These are phyloP conservation scores for Pinctada fucata DNA, from an alignment of 2,888 invertebrate species.

Conservation along the genomic window DNA sequence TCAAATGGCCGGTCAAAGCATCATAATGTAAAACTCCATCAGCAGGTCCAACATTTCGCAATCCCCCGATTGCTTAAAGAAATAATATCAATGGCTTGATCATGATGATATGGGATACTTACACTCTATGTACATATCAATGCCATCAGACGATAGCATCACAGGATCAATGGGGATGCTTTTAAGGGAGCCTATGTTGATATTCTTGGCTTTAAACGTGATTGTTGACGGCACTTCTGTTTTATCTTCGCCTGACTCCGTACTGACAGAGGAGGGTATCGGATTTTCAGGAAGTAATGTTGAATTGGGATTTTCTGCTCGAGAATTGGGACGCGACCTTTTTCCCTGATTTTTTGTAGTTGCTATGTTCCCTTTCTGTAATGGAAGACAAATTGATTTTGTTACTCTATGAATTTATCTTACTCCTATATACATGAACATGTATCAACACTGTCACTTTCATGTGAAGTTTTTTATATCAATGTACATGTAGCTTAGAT, in stretches of 20 bases:
- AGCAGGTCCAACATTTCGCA: too few relatives aligned
- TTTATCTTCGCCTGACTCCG: background rate
- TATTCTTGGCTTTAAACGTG: constrained; percentile 83
- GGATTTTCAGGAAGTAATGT: background rate
- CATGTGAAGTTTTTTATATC: too few relatives aligned
- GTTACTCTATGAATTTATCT: too few relatives aligned
- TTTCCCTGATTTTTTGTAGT: background rate
- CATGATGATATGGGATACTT: constrained; percentile 23
- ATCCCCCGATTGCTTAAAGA: too few relatives aligned
- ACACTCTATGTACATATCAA: constrained; percentile 68
- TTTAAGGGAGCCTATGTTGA: constrained; percentile 91
- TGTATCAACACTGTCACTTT: too few relatives aligned
- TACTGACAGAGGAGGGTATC: background rate
- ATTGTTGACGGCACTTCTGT: constrained; percentile 18
- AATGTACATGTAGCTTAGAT: too few relatives aligned
- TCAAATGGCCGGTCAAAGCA: too few relatives aligned
- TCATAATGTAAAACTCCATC: too few relatives aligned
- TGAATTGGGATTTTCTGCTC: background rate
- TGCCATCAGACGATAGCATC: constrained; percentile 78
- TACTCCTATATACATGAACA: too few relatives aligned
- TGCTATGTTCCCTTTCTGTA: background rate
- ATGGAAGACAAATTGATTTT: background rate
- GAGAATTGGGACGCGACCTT: background rate
- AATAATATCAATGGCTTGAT: too few relatives aligned
- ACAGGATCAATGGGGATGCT: constrained; percentile 87